These are phyloP conservation scores for Cataglyphis rosenhaueri DNA, from an alignment of 2,888 invertebrate species.

Conservation along the genomic window DNA sequence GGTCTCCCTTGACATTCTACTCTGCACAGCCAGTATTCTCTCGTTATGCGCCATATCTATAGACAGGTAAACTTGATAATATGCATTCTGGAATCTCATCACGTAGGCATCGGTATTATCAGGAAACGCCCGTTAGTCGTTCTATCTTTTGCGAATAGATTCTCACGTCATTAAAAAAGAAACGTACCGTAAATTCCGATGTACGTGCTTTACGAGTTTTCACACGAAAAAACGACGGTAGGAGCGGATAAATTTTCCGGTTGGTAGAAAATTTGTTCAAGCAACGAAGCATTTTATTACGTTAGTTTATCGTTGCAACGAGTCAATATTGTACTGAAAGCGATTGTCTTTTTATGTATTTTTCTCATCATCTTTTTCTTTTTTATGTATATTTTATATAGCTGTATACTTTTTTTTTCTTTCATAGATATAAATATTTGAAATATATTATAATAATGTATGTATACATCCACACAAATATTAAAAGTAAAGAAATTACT, in stretches of 20 bases:
- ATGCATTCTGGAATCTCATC: slow-evolving; percentile 57
- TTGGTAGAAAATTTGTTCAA: not conserved
- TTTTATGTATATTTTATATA: not conserved
- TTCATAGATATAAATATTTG: not conserved
- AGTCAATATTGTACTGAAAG: not conserved
- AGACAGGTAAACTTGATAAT: slow-evolving; percentile 87
- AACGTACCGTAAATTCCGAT: not conserved
- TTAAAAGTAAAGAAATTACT: not conserved
- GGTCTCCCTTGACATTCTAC: slow-evolving; percentile 96
- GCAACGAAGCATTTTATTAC: not conserved
- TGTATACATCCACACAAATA: not conserved
- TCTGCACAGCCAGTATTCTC: slow-evolving; percentile 97
- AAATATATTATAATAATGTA: not conserved
- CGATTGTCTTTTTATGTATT: not conserved
- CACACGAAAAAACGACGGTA: not conserved
- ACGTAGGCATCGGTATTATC: slow-evolving; percentile 72
- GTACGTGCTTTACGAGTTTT: not conserved
- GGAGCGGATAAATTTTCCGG: not conserved
- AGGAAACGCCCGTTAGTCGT: not conserved
- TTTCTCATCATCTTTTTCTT: not conserved
- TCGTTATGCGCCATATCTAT: slow-evolving; percentile 97
- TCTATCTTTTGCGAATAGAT: slow-evolving; percentile 28
- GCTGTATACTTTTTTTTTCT: not conserved
- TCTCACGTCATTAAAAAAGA: slow-evolving; percentile 26
- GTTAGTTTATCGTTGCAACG: not conserved